phyloP scores from a whole-genome alignment of 1,140 invertebrate genomes.

The Orius insidiosus region DNA sequence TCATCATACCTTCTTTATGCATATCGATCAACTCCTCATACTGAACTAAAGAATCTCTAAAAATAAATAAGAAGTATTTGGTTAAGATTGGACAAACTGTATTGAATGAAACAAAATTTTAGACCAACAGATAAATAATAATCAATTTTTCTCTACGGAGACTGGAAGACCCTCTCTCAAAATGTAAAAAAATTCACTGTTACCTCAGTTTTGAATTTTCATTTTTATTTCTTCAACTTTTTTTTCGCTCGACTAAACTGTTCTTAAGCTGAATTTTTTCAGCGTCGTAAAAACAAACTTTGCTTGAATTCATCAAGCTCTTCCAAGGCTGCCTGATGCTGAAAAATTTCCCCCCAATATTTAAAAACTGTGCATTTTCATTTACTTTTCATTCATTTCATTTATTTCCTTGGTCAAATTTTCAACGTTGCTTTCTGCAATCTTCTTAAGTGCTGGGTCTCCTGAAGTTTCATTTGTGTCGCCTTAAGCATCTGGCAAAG shows the following conservation, averaged over 20 bases:
- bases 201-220: conserved; percentile 18
- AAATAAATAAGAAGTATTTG: too few relatives aligned
- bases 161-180: too few relatives aligned
- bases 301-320: conserved; percentile 22
- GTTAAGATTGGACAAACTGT: too few relatives aligned
- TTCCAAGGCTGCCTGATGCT: conserved; percentile 15
- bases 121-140: too few relatives aligned
- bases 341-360: background rate
- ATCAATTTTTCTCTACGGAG: too few relatives aligned
- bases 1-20: conserved; percentile 32
- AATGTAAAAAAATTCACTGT: too few relatives aligned
- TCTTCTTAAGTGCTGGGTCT: conserved; percentile 43
- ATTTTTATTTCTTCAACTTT: conserved; percentile 28
- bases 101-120: too few relatives aligned
- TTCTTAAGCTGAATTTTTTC: conserved; percentile 16
- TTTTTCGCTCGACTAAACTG: conserved; percentile 22
- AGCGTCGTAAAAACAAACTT: conserved; percentile 25
- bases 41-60: conserved; percentile 24
- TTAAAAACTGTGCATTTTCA: background rate
- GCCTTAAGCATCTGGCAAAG: conserved; percentile 55
- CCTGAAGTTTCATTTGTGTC: conserved; percentile 49
- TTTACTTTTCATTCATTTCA: conserved; percentile 16
- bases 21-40: conserved; percentile 32
- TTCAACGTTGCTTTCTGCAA: conserved; percentile 41
- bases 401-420: conserved; percentile 35